These are phyloP conservation scores for Callimorpha dominula DNA, from an alignment of 2,888 invertebrate genomes.

Conservation along the genomic window DNA sequence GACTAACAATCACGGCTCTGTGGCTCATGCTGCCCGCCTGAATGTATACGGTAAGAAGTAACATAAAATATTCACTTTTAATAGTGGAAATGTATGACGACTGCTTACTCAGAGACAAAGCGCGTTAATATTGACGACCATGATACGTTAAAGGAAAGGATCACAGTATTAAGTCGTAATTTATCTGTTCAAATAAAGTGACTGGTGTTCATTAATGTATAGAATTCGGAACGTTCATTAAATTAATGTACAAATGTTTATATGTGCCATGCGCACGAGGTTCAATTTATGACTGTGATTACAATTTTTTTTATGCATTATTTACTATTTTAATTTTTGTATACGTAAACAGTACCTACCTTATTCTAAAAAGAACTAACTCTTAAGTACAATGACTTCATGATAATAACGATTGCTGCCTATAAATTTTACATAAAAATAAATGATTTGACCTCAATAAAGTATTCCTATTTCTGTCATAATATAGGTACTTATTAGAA, in stretches of 20 bases:
- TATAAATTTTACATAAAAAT: background rate
- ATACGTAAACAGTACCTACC: no score
- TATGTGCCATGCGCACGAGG: background rate
- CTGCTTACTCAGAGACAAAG: background rate
- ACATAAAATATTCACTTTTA: background rate
- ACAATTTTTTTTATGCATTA: background rate
- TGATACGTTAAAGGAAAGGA: slow-evolving; percentile 20
- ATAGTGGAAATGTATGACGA: background rate
- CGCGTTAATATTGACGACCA: background rate
- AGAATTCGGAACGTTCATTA: no score
- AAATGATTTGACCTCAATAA: background rate
- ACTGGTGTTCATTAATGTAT: background rate
- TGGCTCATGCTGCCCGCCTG: slow-evolving; percentile 91
- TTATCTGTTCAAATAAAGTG: slow-evolving; percentile 2
- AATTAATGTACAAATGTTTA: background rate
- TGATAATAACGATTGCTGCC: background rate
- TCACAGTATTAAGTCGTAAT: slow-evolving; percentile 18
- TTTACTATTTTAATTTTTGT: background rate
- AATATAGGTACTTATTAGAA: background rate
- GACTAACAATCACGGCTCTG: slow-evolving; percentile 90
- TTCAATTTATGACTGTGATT: background rate
- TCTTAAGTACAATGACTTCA: background rate
- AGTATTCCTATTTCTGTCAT: background rate
- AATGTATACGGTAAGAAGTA: slow-evolving; percentile 91
- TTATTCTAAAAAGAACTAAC: background rate